Base-by-base conservation (phyloP, 2,888 invertebrate species). In the Quadriops clusia region DNA sequence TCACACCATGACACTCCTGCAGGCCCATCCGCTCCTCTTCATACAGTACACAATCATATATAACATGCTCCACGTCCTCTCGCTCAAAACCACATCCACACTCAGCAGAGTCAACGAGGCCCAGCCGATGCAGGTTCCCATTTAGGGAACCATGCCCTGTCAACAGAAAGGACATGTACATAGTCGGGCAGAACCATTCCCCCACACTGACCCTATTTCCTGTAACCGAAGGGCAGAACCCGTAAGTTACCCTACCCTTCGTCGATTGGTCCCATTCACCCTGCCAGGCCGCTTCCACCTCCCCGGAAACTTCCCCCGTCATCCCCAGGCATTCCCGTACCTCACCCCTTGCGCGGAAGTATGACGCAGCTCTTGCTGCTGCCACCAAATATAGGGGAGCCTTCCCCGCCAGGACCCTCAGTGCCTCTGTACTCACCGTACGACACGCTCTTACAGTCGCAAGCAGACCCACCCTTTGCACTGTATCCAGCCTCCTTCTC, bases 191-290 rank as follows among this genome's bases (percentile, higher is more conserved):
- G 8, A 23, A 30, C 30, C 30, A 30, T 8, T 13, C 10, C 3
- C 14, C 13, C 13, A 8, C 23, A 14, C 23, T 8, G 23, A 23
- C 22, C 2, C 21, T 13, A 7, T 10, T n/a, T 3, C 1, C 8
- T 3, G 9, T 7, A 5, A 14, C 3, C 6, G 12, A 7, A 4
- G 30, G 22, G n/a, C 21, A 13, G 12, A 22, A 30, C 7, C n/a
- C 23, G 12, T 10, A 29, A 3, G 30, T 30, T 21, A 6, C 23
- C n/a, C 30, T 27, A 4, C 22, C 30, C 4, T 30, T 30, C 3
- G 12, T 23, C 22, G 9, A 18, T 7, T 2, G 3, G 5, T 6
- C 9, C 30, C 30, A 30, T 3, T 16, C 14, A 3, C 13, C 14
- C 14, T 30, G 11, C 30, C 22, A 30, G n/a, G n/a, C 9, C 24